Evolutionary conservation across 2,888 invertebrate species (phyloP).

Genomic region (Hymenopus coronatus): DNA sequence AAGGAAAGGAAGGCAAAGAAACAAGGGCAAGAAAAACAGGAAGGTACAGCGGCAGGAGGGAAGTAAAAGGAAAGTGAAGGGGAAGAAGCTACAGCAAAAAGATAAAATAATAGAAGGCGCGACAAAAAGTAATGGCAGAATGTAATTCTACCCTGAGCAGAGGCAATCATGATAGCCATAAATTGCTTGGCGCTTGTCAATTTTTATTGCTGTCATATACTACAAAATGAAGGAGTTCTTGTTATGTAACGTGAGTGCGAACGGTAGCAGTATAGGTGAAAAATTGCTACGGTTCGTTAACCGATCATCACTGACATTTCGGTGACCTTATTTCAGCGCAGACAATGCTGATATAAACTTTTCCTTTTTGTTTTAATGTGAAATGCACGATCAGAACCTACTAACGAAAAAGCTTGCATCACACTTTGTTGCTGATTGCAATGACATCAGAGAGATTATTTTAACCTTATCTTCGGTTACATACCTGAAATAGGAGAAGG

Average conservation of each 20-base stretch:
- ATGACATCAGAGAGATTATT: no score
- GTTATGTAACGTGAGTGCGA: not conserved
- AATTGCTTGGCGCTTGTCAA: not conserved
- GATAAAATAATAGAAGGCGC: not conserved
- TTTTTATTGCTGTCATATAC: not conserved
- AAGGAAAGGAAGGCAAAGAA: no score
- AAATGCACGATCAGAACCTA: no score
- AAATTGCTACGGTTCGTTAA: not conserved
- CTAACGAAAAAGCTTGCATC: no score
- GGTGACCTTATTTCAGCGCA: not conserved
- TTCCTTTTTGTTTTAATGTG: no score
- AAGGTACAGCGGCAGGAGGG: no score
- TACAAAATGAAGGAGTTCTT: not conserved
- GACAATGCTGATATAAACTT: no score
- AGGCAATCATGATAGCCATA: not conserved
- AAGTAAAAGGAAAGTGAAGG: no score
- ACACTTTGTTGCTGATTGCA: no score
- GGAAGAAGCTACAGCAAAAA: not conserved
- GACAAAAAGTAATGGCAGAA: not conserved
- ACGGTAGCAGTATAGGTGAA: not conserved
- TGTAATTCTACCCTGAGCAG: not conserved
- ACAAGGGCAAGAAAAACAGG: no score
- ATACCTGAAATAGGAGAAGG: no score
- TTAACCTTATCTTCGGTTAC: no score
- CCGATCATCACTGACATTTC: not conserved